phyloP scores from a whole-genome alignment of 2,113 vertebrate genomes.

The Varanus komodoensis region DNA sequence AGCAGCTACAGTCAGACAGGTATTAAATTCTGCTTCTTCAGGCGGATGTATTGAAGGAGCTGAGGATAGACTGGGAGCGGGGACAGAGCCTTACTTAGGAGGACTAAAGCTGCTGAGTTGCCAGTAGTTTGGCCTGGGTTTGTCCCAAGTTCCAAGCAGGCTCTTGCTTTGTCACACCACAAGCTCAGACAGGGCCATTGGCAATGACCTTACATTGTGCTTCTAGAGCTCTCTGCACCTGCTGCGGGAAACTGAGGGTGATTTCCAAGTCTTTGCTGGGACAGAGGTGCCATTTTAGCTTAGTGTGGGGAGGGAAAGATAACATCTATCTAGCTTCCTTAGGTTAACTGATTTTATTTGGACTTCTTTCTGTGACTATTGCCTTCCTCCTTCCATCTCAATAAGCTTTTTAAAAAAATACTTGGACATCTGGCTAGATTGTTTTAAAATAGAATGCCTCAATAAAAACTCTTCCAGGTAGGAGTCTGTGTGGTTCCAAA shows the following conservation, averaged over 20 bases:
- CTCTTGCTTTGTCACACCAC: not conserved
- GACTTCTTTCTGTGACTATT: too few relatives aligned
- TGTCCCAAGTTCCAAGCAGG: not conserved
- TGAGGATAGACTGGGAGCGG: not conserved
- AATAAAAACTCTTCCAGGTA: too few relatives aligned
- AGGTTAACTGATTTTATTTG: too few relatives aligned
- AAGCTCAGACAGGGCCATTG: not conserved
- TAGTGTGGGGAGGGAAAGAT: not conserved
- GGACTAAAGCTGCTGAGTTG: constrained; percentile 1
- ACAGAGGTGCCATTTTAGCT: not conserved
- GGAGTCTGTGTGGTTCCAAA: too few relatives aligned
- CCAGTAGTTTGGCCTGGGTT: not conserved
- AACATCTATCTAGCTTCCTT: too few relatives aligned
- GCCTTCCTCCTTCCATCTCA: too few relatives aligned
- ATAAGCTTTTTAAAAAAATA: too few relatives aligned
- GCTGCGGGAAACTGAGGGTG: not conserved
- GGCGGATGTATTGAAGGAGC: constrained; percentile 9
- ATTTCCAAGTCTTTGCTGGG: not conserved
- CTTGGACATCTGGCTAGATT: too few relatives aligned
- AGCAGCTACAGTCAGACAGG: not conserved
- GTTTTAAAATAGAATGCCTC: too few relatives aligned
- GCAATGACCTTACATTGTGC: not conserved
- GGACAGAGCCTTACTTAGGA: not conserved
- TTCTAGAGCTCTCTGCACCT: not conserved
- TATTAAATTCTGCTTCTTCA: constrained; percentile 44